phyloP scores from a whole-genome alignment of 2,113 vertebrate genomes.

The Campylomormyrus numenius region DNA sequence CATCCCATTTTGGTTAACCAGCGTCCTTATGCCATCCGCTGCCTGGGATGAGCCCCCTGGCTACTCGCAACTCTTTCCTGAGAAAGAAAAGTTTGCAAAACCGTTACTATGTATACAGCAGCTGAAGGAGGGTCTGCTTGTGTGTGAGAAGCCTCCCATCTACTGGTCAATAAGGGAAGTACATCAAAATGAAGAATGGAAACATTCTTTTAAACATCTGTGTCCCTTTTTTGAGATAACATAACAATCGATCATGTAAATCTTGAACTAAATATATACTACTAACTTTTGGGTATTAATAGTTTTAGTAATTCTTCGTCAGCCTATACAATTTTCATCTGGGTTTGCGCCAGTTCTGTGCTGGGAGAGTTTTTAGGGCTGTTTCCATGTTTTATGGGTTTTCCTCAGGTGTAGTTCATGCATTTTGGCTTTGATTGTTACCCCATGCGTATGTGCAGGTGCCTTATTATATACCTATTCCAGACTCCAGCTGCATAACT shows the following conservation, averaged over 20 bases:
- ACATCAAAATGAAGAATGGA: background rate
- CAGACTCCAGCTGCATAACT: background rate
- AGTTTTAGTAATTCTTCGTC: background rate
- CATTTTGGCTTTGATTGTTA: background rate
- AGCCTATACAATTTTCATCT: background rate
- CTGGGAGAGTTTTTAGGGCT: background rate
- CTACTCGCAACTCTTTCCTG: background rate
- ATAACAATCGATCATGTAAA: background rate
- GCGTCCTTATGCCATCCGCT: background rate
- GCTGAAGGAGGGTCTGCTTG: background rate
- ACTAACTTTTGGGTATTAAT: background rate
- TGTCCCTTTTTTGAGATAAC: background rate
- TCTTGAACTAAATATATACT: background rate
- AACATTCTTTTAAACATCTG: background rate
- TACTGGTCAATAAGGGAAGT: slow-evolving; percentile 1
- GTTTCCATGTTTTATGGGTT: background rate
- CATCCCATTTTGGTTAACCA: background rate
- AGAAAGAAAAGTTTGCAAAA: background rate
- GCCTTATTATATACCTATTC: background rate
- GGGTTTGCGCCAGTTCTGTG: background rate
- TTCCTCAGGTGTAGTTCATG: background rate
- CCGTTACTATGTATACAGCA: background rate
- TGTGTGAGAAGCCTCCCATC: background rate
- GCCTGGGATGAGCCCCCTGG: background rate
- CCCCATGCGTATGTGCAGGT: background rate